Percentiles rank a stretch among this genome's conserved stretches.
Conservation (phyloP, 2,888 invertebrate genomes). For the Cryptosula pallasiana region DNA sequence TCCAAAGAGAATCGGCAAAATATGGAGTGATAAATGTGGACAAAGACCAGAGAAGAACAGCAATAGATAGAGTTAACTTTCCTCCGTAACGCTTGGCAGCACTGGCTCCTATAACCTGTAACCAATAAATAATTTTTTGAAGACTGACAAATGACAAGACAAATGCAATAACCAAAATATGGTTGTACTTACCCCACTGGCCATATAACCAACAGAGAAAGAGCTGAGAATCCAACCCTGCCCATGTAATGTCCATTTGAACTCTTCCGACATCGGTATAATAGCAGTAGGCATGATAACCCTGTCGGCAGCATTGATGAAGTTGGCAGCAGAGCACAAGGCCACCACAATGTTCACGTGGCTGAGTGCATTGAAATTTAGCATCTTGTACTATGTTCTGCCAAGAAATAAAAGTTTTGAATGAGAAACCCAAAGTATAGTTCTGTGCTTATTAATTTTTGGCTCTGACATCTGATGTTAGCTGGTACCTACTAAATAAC, state of each 20-base stretch:
- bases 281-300: slow-evolving; percentile 75
- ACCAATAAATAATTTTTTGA: slow-evolving; percentile 24
- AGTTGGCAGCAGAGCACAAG: slow-evolving; percentile 68
- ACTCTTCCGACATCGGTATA: slow-evolving; percentile 68
- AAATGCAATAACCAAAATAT: neutral
- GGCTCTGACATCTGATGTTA: too few species aligned
- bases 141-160: neutral
- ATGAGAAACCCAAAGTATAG: too few species aligned
- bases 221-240: slow-evolving; percentile 72
- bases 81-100: slow-evolving; percentile 66
- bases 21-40: slow-evolving; percentile 67
- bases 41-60: slow-evolving; percentile 69
- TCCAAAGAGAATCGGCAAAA: slow-evolving; percentile 61
- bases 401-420: neutral
- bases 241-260: slow-evolving; percentile 65
- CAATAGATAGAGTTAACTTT: slow-evolving; percentile 64
- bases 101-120: slow-evolving; percentile 63
- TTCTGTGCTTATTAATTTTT: too few species aligned
- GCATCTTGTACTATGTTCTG: neutral
- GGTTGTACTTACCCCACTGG: slow-evolving; percentile 65
- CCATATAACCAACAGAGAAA: slow-evolving; percentile 71
- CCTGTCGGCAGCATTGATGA: slow-evolving; percentile 71
- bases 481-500: too few species aligned
- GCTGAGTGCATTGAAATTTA: slow-evolving; percentile 35
- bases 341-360: slow-evolving; percentile 59